phyloP scores from a whole-genome alignment of 2,797 vertebrate species.

The Tokudaia muenninki region DNA sequence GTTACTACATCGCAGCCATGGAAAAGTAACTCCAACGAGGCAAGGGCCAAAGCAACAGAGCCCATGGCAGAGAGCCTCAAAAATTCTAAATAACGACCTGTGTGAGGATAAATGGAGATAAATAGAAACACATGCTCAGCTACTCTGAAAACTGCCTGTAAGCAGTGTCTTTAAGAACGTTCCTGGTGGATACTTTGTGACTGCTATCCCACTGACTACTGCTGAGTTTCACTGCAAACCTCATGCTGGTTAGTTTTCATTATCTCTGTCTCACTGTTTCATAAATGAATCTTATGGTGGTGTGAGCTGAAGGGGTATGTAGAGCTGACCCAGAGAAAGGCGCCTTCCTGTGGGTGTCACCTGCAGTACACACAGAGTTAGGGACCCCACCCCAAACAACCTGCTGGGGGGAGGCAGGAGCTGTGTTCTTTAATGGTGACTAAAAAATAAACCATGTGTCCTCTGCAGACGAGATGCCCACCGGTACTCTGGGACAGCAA shows the following conservation, averaged over 20 bases:
- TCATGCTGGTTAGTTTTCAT: neutral
- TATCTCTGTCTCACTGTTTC: neutral
- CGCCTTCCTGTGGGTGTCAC: neutral
- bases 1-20: too few relatives aligned
- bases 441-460: neutral
- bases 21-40: neutral
- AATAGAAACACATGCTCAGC: neutral
- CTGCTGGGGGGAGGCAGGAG: neutral
- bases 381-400: neutral
- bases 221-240: neutral
- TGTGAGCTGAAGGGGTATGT: neutral
- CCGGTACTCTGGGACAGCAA: neutral
- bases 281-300: neutral
- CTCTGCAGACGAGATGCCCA: neutral
- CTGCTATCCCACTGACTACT: fast-evolving
- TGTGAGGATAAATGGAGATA: neutral
- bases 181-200: neutral
- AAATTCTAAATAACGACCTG: neutral
- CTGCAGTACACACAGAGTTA: neutral
- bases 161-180: neutral
- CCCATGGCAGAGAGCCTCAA: neutral
- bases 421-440: neutral
- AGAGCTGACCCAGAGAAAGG: neutral
- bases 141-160: neutral
- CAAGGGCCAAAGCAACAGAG: neutral